A percentile compares a stretch with the other conserved stretches of the same genome.
These are phyloP conservation scores for Nomada hirtipes DNA, from an alignment of 2,888 invertebrate species.

Conservation along the genomic window DNA sequence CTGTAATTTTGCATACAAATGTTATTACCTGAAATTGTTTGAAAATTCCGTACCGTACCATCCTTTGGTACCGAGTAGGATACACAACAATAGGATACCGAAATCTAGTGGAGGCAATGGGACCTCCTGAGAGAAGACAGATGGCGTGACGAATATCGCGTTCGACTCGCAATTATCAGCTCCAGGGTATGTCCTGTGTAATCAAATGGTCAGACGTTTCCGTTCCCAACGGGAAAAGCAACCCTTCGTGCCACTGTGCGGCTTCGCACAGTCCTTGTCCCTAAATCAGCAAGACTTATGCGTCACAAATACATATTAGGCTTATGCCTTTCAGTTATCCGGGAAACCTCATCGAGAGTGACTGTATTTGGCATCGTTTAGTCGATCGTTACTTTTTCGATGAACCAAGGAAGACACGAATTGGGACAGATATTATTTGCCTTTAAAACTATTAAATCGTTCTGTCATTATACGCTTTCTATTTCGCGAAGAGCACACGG, in stretches of 20 bases:
- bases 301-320: slow-evolving; percentile 56
- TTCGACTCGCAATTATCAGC: slow-evolving; percentile 71
- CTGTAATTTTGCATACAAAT: slow-evolving; percentile 82
- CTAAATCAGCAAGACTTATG: slow-evolving; percentile 51
- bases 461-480: background rate
- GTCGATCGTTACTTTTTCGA: slow-evolving; percentile 29
- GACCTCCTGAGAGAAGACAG: slow-evolving; percentile 64
- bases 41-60: slow-evolving; percentile 75
- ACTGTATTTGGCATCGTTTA: slow-evolving; percentile 41
- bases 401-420: slow-evolving; percentile 22
- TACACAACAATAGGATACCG: background rate
- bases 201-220: slow-evolving; percentile 69
- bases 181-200: slow-evolving; percentile 64
- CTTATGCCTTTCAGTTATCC: slow-evolving; percentile 46
- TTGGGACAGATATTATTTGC: slow-evolving; percentile 11
- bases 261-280: slow-evolving; percentile 31
- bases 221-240: slow-evolving; percentile 66
- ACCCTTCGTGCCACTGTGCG: slow-evolving; percentile 53
- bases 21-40: slow-evolving; percentile 82
- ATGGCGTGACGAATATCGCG: slow-evolving; percentile 75
- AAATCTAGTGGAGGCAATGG: slow-evolving; percentile 1
- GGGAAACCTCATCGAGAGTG: slow-evolving; percentile 42
- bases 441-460: background rate
- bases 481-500: background rate
- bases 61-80: background rate